These are phyloP conservation scores for Notothenia coriiceps DNA, from an alignment of 2,113 vertebrate genomes.

Conservation along the genomic window DNA sequence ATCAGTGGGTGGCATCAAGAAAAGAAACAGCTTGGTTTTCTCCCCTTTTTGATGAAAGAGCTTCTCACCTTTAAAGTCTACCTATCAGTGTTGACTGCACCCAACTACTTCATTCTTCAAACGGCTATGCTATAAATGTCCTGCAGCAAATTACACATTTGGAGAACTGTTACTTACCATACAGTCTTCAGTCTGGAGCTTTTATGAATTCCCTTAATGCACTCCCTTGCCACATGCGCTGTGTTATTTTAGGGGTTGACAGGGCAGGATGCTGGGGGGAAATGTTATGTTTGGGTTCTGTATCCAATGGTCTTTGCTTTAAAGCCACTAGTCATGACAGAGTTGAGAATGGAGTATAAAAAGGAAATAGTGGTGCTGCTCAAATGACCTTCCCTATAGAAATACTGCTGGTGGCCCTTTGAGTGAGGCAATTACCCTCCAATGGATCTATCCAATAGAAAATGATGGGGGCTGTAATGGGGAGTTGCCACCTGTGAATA, in stretches of 20 bases:
- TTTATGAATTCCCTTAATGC: background rate
- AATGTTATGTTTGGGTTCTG: background rate
- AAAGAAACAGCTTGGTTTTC: background rate
- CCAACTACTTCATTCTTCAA: background rate
- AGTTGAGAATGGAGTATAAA: slow-evolving; percentile 7
- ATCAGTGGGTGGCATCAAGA: slow-evolving; percentile 12
- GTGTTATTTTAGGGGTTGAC: background rate
- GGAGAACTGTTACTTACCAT: slow-evolving; percentile 3
- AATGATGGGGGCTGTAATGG: slow-evolving; percentile 24
- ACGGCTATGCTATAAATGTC: background rate
- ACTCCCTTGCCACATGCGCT: background rate
- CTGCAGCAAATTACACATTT: background rate
- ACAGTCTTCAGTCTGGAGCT: background rate
- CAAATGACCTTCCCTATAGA: slow-evolving; percentile 39
- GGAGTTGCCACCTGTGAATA: slow-evolving; percentile 46
- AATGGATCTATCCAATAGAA: slow-evolving; percentile 19
- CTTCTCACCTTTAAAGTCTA: background rate
- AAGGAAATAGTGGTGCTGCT: background rate
- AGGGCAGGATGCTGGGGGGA: background rate
- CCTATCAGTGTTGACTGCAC: background rate
- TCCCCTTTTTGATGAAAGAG: slow-evolving; percentile 4
- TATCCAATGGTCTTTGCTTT: slow-evolving; percentile 13
- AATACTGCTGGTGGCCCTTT: slow-evolving; percentile 22
- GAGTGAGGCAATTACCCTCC: slow-evolving; percentile 46
- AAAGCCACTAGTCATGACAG: slow-evolving; percentile 2